phyloP scores from a whole-genome alignment of 2,797 vertebrate genomes.

The Meda fulgida region DNA sequence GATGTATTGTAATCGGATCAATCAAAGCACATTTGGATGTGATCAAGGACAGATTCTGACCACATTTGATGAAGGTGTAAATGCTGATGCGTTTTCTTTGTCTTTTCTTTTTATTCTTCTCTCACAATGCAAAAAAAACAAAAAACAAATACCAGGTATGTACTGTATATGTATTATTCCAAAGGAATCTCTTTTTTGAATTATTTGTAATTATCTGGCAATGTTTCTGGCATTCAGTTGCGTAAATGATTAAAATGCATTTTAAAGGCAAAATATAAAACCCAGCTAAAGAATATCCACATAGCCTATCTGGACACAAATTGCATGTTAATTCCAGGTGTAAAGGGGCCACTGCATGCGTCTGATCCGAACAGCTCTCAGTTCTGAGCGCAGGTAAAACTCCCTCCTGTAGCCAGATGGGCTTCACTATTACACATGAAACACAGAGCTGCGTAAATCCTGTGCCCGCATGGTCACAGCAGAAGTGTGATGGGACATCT shows the following conservation, averaged over 20 bases:
- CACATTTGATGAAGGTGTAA: neutral
- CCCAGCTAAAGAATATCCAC: neutral
- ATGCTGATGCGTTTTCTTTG: neutral
- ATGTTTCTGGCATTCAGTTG: neutral
- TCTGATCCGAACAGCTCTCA: conserved; percentile 45
- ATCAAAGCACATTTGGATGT: neutral
- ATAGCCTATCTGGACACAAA: neutral
- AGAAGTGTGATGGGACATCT: conserved; percentile 48
- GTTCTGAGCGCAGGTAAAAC: conserved; percentile 77
- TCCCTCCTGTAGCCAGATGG: conserved; percentile 75
- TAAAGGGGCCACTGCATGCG: neutral
- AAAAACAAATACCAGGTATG: neutral
- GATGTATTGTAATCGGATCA: neutral
- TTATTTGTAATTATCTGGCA: neutral
- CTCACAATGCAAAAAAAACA: neutral
- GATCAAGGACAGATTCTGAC: neutral
- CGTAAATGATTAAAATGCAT: neutral
- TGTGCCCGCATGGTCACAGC: conserved; percentile 32
- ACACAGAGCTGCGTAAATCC: conserved; percentile 71
- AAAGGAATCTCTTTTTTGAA: neutral
- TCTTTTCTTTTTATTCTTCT: neutral
- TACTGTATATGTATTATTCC: neutral
- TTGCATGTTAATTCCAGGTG: neutral
- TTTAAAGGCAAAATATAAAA: neutral
- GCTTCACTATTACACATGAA: conserved; percentile 79